phyloP scores from a whole-genome alignment of 2,888 invertebrate species.

The Tolmerus cingulatus region DNA sequence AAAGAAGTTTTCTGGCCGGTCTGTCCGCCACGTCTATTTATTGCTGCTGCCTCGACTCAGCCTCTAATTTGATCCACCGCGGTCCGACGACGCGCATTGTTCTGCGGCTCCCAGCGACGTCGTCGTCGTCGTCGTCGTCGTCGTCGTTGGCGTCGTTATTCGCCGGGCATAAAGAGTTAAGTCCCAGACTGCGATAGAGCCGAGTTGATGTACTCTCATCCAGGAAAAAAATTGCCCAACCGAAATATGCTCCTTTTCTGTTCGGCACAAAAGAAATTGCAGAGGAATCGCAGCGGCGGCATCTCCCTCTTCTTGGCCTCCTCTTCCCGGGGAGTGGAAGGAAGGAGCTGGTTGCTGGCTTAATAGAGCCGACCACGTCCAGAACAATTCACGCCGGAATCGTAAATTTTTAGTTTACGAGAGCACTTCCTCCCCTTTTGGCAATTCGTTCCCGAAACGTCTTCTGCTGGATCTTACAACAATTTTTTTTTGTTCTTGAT shows the following conservation, averaged over 20 bases:
- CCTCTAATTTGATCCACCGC: neutral
- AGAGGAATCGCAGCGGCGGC: neutral
- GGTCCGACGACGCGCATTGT: neutral
- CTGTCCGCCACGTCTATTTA: neutral
- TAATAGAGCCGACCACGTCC: constrained; percentile 11
- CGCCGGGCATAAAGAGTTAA: neutral
- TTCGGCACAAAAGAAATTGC: neutral
- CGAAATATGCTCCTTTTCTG: neutral
- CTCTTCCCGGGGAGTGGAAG: neutral
- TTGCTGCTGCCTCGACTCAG: neutral
- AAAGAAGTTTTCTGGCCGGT: neutral
- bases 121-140: neutral
- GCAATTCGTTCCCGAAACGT: constrained; percentile 16
- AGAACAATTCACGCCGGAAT: constrained; percentile 38
- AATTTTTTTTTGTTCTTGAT: neutral
- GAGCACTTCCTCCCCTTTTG: constrained; percentile 34
- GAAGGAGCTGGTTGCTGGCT: neutral
- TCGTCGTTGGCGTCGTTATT: neutral
- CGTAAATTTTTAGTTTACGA: constrained; percentile 42
- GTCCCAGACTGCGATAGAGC: neutral
- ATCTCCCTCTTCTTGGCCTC: neutral
- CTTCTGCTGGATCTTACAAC: neutral
- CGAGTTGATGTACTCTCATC: neutral
- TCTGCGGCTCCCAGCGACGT: neutral
- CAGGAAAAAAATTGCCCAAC: neutral